These are phyloP conservation scores for Nephrotoma guestfalica DNA, from an alignment of 2,888 invertebrate species.

Conservation along the genomic window DNA sequence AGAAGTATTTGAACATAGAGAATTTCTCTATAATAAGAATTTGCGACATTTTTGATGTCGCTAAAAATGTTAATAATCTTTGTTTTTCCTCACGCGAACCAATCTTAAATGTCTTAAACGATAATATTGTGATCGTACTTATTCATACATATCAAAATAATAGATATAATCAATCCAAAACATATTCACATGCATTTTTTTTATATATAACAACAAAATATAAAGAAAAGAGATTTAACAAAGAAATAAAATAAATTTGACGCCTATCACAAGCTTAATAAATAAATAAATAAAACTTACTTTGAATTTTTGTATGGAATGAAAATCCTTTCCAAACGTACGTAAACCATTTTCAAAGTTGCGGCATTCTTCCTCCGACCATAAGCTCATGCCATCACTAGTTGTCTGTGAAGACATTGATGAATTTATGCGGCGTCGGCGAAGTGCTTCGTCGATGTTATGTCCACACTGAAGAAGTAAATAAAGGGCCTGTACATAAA, in stretches of 20 bases:
- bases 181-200: neutral
- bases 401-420: slow-evolving; percentile 42
- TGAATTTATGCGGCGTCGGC: slow-evolving; percentile 61
- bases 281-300: slow-evolving; percentile 25
- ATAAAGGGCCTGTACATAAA: slow-evolving; percentile 50
- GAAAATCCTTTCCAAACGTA: slow-evolving; percentile 91
- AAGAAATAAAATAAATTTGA: neutral
- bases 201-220: neutral
- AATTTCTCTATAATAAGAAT: too few species aligned
- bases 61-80: too few species aligned
- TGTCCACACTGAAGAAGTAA: slow-evolving; percentile 86
- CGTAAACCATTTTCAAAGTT: slow-evolving; percentile 93
- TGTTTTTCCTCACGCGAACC: too few species aligned
- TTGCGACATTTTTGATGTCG: too few species aligned
- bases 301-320: slow-evolving; percentile 84
- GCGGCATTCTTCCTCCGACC: slow-evolving; percentile 95
- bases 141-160: neutral
- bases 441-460: slow-evolving; percentile 83
- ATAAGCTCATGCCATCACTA: slow-evolving; percentile 64
- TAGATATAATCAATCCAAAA: neutral
- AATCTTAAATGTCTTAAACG: too few species aligned
- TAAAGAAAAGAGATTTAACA: neutral
- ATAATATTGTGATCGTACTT: too few species aligned
- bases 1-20: too few species aligned
- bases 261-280: neutral